Conservation (phyloP, 2,888 invertebrate species). For the Leptopilina drosophilae region DNA sequence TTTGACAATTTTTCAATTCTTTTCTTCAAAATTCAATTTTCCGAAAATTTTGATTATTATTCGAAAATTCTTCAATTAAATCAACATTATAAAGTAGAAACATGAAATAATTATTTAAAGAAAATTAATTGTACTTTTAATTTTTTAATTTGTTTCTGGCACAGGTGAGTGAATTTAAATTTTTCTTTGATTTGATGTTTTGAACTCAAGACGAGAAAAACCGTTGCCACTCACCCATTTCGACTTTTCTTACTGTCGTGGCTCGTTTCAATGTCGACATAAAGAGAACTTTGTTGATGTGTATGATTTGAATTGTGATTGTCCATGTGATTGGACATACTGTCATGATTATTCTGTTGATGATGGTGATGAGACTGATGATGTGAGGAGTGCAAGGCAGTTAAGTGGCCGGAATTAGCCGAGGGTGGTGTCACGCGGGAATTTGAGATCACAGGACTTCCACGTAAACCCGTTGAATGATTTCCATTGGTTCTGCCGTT, state of each 20-base stretch:
- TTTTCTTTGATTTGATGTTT: neutral
- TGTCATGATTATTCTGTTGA: slow-evolving; percentile 71
- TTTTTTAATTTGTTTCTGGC: too few species aligned
- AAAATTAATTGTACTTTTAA: too few species aligned
- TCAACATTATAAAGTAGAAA: too few species aligned
- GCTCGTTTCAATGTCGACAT: slow-evolving; percentile 69
- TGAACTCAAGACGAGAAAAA: neutral
- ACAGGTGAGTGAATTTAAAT: too few species aligned
- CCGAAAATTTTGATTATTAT: too few species aligned
- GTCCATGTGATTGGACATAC: slow-evolving; percentile 70
- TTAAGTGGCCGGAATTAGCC: slow-evolving; percentile 69
- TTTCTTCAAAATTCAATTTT: too few species aligned
- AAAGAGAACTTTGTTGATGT: slow-evolving; percentile 62
- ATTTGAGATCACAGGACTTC: slow-evolving; percentile 70
- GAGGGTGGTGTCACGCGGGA: slow-evolving; percentile 69
- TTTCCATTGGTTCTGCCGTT: slow-evolving; percentile 70
- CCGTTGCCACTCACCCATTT: slow-evolving; percentile 69
- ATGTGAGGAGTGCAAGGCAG: slow-evolving; percentile 66
- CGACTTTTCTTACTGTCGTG: slow-evolving; percentile 73
- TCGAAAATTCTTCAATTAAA: too few species aligned
- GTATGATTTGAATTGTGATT: slow-evolving; percentile 73
- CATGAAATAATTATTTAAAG: too few species aligned
- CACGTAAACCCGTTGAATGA: slow-evolving; percentile 64
- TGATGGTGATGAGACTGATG: slow-evolving; percentile 64
- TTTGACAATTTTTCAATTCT: too few species aligned